These are phyloP conservation scores for Pristis pectinata DNA, from an alignment of 2,797 vertebrate species.

Conservation along the genomic window DNA sequence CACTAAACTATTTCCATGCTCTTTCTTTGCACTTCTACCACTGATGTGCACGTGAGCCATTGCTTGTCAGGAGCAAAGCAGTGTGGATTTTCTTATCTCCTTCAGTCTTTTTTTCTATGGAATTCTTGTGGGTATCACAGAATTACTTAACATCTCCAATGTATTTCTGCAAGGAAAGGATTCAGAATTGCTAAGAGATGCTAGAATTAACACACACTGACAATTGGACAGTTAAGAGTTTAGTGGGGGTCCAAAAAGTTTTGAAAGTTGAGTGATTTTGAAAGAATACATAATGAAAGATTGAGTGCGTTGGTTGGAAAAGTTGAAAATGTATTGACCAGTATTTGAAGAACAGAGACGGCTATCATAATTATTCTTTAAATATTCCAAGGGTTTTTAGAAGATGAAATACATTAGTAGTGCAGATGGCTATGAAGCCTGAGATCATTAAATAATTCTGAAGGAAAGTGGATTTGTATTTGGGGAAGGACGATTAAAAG, in stretches of 20 bases:
- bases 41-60: background rate
- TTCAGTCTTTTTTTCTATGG: background rate
- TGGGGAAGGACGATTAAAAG: background rate
- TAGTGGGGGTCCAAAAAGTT: no score
- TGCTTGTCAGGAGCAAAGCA: background rate
- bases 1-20: background rate
- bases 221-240: no score
- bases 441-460: background rate
- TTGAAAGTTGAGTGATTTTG: background rate
- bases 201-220: no score
- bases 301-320: no score
- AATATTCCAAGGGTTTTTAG: background rate
- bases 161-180: background rate
- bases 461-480: background rate
- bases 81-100: background rate
- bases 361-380: background rate
- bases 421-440: background rate
- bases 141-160: no score
- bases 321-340: background rate
- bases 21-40: background rate
- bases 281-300: background rate
- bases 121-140: background rate
- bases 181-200: background rate
- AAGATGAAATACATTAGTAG: background rate
- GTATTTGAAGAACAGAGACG: background rate